These are phyloP conservation scores for Patiria pectinifera DNA, from an alignment of 53 echinoderm and acorn worm genomes.

Conservation along the genomic window DNA sequence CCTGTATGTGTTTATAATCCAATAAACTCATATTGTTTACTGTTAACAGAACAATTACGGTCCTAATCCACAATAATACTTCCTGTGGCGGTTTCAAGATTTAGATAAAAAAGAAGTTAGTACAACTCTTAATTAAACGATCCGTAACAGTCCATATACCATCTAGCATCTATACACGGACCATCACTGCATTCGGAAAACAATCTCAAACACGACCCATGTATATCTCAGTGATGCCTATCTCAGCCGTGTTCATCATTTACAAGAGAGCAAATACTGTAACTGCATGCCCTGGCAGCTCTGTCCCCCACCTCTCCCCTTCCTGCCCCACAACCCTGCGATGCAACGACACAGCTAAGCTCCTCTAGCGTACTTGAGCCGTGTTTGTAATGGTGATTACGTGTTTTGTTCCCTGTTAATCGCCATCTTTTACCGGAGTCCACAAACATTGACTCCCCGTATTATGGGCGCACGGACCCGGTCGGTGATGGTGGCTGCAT, in stretches of 20 bases:
- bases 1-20: neutral
- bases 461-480: slow-evolving; percentile 38
- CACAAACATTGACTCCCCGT: slow-evolving; percentile 59
- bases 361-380: slow-evolving; percentile 37
- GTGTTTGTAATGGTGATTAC: slow-evolving; percentile 58
- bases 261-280: slow-evolving; percentile 34
- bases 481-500: slow-evolving; percentile 4
- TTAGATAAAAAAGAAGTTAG: neutral
- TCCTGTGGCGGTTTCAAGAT: slow-evolving; percentile 6
- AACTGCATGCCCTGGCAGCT: neutral
- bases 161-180: neutral
- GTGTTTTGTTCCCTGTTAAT: slow-evolving; percentile 49
- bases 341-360: slow-evolving; percentile 15
- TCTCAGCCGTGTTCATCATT: slow-evolving; percentile 34
- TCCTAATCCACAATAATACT: slow-evolving; percentile 9
- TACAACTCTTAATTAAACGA: slow-evolving; percentile 11
- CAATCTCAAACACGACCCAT: slow-evolving; percentile 48
- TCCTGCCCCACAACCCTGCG: neutral
- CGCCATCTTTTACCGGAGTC: slow-evolving; percentile 57
- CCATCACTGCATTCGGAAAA: neutral
- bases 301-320: neutral
- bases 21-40: neutral
- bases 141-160: neutral
- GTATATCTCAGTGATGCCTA: slow-evolving; percentile 11
- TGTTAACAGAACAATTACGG: neutral